Conservation (phyloP, 2,113 vertebrate species). For the Oxyura jamaicensis region DNA sequence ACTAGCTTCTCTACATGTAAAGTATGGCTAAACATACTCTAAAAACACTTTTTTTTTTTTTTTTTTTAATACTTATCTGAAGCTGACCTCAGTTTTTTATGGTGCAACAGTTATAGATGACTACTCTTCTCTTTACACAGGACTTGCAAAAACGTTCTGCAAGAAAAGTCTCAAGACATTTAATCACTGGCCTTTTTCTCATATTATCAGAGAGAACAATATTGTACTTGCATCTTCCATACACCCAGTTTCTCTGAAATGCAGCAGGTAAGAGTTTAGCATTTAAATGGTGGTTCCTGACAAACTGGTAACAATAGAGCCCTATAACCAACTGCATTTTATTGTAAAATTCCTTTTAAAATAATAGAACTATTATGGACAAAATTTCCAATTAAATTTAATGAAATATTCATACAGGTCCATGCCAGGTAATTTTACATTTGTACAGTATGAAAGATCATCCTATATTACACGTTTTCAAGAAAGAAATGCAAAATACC, state of each 20-base stretch:
- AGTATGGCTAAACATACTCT: background rate
- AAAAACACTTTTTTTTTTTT: background rate
- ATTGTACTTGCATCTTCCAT: background rate
- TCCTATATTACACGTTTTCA: background rate
- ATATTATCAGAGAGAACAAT: background rate
- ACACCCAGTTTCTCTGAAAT: background rate
- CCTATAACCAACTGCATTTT: background rate
- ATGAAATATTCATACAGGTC: background rate
- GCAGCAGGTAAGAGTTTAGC: background rate
- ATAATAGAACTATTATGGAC: background rate
- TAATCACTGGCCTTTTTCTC: background rate
- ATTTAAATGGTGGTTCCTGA: background rate
- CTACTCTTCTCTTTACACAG: background rate
- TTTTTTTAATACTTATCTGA: background rate
- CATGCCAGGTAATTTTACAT: background rate
- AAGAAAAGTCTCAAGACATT: background rate
- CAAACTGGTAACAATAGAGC: background rate
- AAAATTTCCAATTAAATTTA: background rate
- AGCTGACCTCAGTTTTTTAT: background rate
- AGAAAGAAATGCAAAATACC: background rate
- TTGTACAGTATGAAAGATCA: background rate
- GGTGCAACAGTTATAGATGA: background rate
- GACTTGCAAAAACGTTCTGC: background rate
- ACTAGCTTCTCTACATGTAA: background rate
- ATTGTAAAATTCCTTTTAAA: background rate